These are phyloP conservation scores for Dreissena polymorpha DNA, from an alignment of 1,140 invertebrate genomes.

Conservation along the genomic window DNA sequence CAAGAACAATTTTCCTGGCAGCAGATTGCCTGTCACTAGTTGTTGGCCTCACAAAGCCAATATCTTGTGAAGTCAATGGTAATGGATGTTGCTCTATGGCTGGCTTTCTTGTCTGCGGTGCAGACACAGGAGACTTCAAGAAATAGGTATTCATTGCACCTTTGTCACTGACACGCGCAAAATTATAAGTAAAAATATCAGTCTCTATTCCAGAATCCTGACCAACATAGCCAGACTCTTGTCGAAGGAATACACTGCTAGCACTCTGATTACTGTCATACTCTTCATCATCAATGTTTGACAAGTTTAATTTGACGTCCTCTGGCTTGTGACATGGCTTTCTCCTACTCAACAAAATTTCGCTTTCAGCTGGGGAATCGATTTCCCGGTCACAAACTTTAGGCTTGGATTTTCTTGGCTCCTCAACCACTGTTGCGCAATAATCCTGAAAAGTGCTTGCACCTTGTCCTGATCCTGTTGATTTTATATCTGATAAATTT, in stretches of 20 bases:
- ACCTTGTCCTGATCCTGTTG: too few relatives aligned
- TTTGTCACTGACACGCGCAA: slow-evolving; percentile 10
- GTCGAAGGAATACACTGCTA: slow-evolving; percentile 41
- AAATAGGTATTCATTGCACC: slow-evolving; percentile 43
- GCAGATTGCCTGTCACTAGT: slow-evolving; percentile 18
- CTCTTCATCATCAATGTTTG: slow-evolving; percentile 55
- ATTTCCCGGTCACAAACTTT: background rate
- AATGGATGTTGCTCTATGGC: slow-evolving; percentile 32
- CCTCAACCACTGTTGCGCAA: too few relatives aligned
- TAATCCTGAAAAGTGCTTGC: too few relatives aligned
- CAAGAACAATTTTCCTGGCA: slow-evolving; percentile 27
- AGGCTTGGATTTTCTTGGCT: too few relatives aligned
- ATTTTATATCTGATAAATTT: too few relatives aligned
- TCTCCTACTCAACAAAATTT: slow-evolving; percentile 18
- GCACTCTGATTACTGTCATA: slow-evolving; percentile 49
- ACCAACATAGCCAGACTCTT: slow-evolving; percentile 7
- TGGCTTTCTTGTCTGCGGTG: background rate
- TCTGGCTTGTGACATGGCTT: slow-evolving; percentile 19
- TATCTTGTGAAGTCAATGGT: slow-evolving; percentile 29
- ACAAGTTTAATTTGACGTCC: slow-evolving; percentile 44
- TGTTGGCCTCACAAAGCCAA: background rate
- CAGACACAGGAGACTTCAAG: slow-evolving; percentile 17
- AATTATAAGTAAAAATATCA: background rate
- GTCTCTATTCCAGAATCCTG: slow-evolving; percentile 36
- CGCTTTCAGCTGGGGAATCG: slow-evolving; percentile 19